Evolutionary conservation across 2,113 vertebrate genomes (phyloP).

Genomic region (Salvelinus fontinalis): DNA sequence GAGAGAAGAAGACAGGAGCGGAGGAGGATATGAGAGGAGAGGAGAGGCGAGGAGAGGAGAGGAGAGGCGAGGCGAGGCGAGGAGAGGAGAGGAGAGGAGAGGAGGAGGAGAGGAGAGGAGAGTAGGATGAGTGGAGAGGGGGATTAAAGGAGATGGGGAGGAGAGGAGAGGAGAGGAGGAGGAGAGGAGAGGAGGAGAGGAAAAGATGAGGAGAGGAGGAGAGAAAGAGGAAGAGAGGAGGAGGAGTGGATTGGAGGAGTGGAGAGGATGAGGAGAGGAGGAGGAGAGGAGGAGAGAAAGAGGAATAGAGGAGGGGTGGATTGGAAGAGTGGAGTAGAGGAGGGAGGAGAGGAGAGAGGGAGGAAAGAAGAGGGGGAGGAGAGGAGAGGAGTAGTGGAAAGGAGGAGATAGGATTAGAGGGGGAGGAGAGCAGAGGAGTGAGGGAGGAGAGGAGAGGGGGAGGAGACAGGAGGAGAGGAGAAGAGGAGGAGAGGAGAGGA

Average conservation of each 20-base stretch:
- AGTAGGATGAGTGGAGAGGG: neutral
- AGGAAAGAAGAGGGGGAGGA: constrained; percentile 3
- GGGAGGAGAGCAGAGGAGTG: neutral
- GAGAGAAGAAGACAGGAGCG: too few relatives aligned
- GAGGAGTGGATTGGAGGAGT: neutral
- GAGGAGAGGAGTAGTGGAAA: constrained; percentile 24
- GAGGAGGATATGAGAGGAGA: too few relatives aligned
- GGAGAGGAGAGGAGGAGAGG: neutral
- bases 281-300: neutral
- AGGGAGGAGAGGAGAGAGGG: constrained; percentile 8
- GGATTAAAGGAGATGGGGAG: neutral
- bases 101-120: neutral
- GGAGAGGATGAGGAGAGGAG: too few relatives aligned
- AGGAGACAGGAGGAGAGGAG: too few relatives aligned
- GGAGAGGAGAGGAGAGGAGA: too few relatives aligned
- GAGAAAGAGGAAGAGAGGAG: neutral
- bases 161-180: neutral
- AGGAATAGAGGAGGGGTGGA: neutral
- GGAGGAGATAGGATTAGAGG: neutral
- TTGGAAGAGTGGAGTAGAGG: neutral
- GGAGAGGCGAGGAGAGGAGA: too few relatives aligned
- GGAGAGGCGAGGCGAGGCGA: too few relatives aligned
- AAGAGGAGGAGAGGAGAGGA: fast-evolving
- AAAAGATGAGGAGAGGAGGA: too few relatives aligned
- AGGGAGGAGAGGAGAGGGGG: too few relatives aligned